These are phyloP conservation scores for Arctocebus calabarensis DNA, from an alignment of 2,797 vertebrate species.

Conservation along the genomic window DNA sequence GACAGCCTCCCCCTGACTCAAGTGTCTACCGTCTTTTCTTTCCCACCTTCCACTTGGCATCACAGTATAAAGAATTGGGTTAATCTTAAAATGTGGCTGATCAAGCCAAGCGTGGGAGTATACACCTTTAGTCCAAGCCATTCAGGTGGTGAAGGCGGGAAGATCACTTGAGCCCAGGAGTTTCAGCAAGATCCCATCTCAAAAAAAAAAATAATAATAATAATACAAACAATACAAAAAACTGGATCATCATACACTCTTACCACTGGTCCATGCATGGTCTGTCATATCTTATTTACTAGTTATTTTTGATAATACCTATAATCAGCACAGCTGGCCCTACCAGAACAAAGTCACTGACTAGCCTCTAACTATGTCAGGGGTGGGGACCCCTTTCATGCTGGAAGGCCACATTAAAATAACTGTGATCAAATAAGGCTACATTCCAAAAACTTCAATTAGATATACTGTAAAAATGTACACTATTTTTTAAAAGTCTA, in stretches of 20 bases:
- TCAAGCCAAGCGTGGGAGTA: not conserved
- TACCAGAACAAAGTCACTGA: not conserved
- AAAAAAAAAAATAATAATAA: not conserved
- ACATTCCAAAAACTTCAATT: not conserved
- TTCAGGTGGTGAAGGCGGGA: not conserved
- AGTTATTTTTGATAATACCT: conserved; percentile 4
- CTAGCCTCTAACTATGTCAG: not conserved
- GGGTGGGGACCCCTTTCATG: not conserved
- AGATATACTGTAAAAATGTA: not conserved
- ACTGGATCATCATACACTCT: not conserved
- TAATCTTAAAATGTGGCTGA: not conserved
- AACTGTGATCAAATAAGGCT: too few species aligned
- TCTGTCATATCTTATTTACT: not conserved
- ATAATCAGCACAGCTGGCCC: not conserved
- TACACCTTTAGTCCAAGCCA: not conserved
- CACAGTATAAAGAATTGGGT: not conserved
- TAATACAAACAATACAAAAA: not conserved
- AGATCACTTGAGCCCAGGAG: not conserved
- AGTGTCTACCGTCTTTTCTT: not conserved
- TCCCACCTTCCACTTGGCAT: not conserved
- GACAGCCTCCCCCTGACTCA: not conserved
- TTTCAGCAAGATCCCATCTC: not conserved
- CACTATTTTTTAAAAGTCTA: not conserved
- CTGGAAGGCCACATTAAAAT: not conserved
- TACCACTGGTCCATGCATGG: not conserved